Base-by-base conservation (phyloP, 2,888 invertebrate genomes). In the Glaucopsyche alexis region DNA sequence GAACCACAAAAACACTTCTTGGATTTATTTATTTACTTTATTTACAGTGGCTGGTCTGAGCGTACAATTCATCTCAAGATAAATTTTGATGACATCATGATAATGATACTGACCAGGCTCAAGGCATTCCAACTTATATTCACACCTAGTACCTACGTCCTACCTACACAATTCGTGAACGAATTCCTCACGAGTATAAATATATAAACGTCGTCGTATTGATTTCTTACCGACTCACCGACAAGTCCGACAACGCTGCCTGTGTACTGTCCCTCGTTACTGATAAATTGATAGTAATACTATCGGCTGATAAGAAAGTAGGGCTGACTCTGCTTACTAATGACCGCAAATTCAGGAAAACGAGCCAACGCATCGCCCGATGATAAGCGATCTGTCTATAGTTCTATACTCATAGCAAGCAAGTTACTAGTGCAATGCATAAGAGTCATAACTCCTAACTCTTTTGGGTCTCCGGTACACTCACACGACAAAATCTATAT, bases 121-220 rank as follows among this genome's bases (percentile, higher is more conserved):
- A 38, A 60, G 29, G 29, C 60, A 60, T 60, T 29, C 47, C 47
- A 47, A 47, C 0, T 1, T 50, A 50, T n/a, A 6, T 50, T 13
- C 55, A 16, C 29, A 29, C 29, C 29, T 29, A 29, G 29, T 29
- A 29, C n/a, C n/a, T n/a, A n/a, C n/a, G 29, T 1, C n/a, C n/a
- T 29, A 29, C 29, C 29, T 19, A 19, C 16, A 60, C 60, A 60
- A 29, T 60, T 60, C 60, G 60, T 60, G 60, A 60, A 13, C 60
- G 55, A 50, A 6, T 7, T 16, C 4, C 40, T 29, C 14, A 45
- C 7, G 69, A 14, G 13, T 13, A 29, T 29, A 29, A 29, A 29
- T 29, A 69, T 69, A 69, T 69, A 47, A 47, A 19, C 29, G 67
- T 16, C 29, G 67, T 16, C 45, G 45, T 67, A 69, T 69, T 45